Percentiles rank a stretch among this genome's conserved stretches.
These are phyloP conservation scores for Fragum fragum DNA, from an alignment of 2,888 invertebrate species.

Conservation along the genomic window DNA sequence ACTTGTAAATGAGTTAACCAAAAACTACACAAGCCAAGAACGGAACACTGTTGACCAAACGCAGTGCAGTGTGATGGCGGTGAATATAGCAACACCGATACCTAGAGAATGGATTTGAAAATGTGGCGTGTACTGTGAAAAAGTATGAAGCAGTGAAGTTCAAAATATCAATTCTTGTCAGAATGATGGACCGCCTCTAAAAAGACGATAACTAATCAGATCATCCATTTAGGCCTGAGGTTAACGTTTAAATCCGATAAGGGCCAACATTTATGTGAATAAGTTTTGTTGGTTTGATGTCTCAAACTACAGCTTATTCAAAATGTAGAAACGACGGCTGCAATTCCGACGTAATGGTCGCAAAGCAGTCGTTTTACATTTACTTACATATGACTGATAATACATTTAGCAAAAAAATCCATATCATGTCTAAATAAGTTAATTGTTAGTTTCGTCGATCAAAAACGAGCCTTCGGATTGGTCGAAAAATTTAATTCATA, in stretches of 20 bases:
- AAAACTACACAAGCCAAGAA: constrained; percentile 73
- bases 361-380: too few species aligned
- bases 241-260: not conserved
- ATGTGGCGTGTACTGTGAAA: not conserved
- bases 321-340: too few species aligned
- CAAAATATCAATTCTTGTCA: not conserved
- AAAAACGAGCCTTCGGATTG: too few species aligned
- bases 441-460: too few species aligned
- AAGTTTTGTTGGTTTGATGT: too few species aligned
- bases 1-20: constrained; percentile 82
- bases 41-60: constrained; percentile 45
- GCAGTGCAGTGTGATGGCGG: constrained; percentile 40
- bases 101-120: constrained; percentile 20
- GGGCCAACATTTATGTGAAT: too few species aligned
- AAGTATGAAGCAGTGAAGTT: not conserved
- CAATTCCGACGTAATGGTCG: too few species aligned
- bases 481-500: too few species aligned
- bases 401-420: too few species aligned
- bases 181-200: not conserved
- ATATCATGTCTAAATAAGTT: too few species aligned
- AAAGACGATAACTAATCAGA: not conserved
- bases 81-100: constrained; percentile 39
- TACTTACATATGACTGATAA: too few species aligned
- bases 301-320: too few species aligned
- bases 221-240: not conserved